These are phyloP conservation scores for Tetraodon nigroviridis DNA, from an alignment of 2,113 vertebrate genomes.

Conservation along the genomic window DNA sequence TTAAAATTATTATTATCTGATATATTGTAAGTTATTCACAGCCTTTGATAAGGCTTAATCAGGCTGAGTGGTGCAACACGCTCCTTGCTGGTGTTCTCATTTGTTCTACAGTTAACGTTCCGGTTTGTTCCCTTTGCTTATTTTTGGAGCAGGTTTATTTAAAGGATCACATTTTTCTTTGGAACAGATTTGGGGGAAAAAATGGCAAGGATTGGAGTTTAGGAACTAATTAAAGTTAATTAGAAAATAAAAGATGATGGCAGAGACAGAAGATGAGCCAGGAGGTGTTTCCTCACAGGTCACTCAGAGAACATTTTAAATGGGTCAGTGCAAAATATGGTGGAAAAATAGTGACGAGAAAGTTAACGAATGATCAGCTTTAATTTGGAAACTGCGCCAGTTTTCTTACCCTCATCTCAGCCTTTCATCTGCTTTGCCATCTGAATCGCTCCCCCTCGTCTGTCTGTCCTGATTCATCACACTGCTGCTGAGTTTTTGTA, in stretches of 20 bases:
- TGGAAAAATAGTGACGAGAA: background rate
- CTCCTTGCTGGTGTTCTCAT: background rate
- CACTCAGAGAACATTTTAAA: constrained; percentile 9
- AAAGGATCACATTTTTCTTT: constrained; percentile 5
- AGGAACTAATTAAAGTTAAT: background rate
- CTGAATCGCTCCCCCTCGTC: background rate
- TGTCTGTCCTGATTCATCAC: constrained; percentile 16
- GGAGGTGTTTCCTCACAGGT: background rate
- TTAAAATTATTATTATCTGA: constrained; percentile 8
- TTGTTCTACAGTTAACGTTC: constrained; percentile 9
- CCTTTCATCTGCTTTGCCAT: constrained; percentile 27
- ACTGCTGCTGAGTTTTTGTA: constrained; percentile 43
- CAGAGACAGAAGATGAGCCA: background rate
- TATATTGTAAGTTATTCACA: constrained; percentile 10
- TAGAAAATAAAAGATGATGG: background rate
- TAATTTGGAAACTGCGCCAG: background rate
- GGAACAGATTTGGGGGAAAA: constrained; percentile 25
- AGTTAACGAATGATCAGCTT: background rate
- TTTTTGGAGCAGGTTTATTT: constrained; percentile 8
- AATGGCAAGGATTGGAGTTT: constrained; percentile 21
- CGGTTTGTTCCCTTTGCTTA: constrained; percentile 6
- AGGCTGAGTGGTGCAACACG: constrained; percentile 5
- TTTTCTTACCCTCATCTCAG: constrained; percentile 39
- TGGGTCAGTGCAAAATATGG: constrained; percentile 4
- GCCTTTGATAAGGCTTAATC: constrained; percentile 2